These are phyloP conservation scores for Muscidifurax raptorellus DNA, from an alignment of 1,140 invertebrate genomes.

Conservation along the genomic window DNA sequence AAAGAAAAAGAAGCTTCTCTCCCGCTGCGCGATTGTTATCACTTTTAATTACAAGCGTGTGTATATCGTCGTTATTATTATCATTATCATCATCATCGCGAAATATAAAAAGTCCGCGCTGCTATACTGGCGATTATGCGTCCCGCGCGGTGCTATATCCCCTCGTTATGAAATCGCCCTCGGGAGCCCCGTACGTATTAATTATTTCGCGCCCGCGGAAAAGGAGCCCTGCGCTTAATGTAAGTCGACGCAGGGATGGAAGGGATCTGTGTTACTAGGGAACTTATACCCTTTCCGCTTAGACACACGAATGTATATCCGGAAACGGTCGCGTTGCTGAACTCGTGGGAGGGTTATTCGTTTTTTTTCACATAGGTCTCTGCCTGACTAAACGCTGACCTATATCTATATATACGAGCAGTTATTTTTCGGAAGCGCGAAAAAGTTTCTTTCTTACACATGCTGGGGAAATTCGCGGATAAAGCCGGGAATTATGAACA, in stretches of 20 bases:
- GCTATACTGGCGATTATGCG: conserved; percentile 21
- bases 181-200: conserved; percentile 61
- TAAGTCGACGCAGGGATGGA: neutral
- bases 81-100: too few species aligned
- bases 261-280: conserved; percentile 37
- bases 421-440: neutral
- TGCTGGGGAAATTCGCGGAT: neutral
- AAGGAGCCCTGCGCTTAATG: conserved; percentile 40
- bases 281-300: conserved; percentile 10
- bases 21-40: conserved; percentile 29
- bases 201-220: conserved; percentile 56
- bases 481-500: neutral
- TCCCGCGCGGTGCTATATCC: conserved; percentile 23
- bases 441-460: neutral
- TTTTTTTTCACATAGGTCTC: neutral
- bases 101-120: conserved; percentile 49
- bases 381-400: neutral
- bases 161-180: conserved; percentile 57
- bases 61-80: conserved; percentile 43
- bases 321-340: neutral
- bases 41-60: conserved; percentile 45
- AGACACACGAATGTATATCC: neutral
- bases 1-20: neutral
- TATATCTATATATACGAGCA: neutral
- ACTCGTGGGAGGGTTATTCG: neutral